phyloP scores from a whole-genome alignment of 2,797 vertebrate species.

The Cirrhinus molitorella region DNA sequence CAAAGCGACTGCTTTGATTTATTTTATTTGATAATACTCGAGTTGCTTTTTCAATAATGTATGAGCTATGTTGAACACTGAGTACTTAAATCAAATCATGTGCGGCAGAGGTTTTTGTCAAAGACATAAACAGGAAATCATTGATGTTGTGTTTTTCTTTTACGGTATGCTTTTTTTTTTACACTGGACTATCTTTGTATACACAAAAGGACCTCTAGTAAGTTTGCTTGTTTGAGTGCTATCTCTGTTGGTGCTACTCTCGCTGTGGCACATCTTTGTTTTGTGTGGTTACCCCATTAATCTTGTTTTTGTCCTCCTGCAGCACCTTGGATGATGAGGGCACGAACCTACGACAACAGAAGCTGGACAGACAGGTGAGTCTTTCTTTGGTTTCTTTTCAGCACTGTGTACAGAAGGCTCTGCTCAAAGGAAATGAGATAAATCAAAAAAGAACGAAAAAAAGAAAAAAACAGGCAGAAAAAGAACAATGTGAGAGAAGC shows the following conservation, averaged over 20 bases:
- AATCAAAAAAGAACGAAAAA: neutral
- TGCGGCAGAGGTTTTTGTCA: too few relatives aligned
- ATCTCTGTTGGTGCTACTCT: slow-evolving; percentile 24
- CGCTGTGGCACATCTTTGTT: slow-evolving; percentile 2
- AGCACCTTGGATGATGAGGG: slow-evolving; percentile 98
- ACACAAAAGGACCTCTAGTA: slow-evolving; percentile 17
- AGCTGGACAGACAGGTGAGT: slow-evolving; percentile 95
- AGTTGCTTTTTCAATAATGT: neutral
- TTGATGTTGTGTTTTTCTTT: slow-evolving; percentile 10
- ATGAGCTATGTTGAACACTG: neutral
- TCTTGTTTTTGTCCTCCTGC: slow-evolving; percentile 58
- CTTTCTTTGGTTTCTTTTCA: neutral
- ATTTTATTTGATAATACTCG: slow-evolving; percentile 15
- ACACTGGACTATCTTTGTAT: neutral
- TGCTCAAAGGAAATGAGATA: neutral
- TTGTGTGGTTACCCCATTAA: slow-evolving; percentile 17
- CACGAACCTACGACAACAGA: slow-evolving; percentile 95
- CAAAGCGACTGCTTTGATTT: neutral
- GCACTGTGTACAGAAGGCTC: neutral
- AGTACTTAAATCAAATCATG: neutral
- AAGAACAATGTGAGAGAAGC: slow-evolving; percentile 14
- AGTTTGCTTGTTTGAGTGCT: neutral
- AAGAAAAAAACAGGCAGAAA: neutral
- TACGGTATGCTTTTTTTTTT: slow-evolving; percentile 7
- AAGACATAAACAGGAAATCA: neutral